phyloP scores from a whole-genome alignment of 2,888 invertebrate species.

The Busseola fusca region DNA sequence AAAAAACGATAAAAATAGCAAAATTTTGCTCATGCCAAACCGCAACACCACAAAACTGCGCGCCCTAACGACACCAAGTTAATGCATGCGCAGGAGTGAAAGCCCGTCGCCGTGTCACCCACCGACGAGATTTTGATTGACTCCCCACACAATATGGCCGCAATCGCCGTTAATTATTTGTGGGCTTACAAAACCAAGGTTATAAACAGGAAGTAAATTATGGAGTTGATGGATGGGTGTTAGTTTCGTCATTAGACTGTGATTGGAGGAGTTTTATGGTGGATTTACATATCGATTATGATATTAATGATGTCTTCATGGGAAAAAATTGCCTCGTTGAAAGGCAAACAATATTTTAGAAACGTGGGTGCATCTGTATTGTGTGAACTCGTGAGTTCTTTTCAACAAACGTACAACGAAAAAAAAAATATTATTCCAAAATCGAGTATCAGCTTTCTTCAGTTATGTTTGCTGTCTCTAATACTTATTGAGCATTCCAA shows the following conservation, averaged over 20 bases:
- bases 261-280: conserved; percentile 32
- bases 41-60: not conserved
- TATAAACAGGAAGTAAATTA: conserved; percentile 47
- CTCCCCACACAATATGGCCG: conserved; percentile 46
- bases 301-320: conserved; percentile 3
- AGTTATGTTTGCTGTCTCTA: not conserved
- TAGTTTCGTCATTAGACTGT: conserved; percentile 40
- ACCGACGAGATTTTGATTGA: conserved; percentile 57
- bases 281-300: conserved; percentile 28
- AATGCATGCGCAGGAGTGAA: conserved; percentile 51
- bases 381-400: too few species aligned
- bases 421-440: not conserved
- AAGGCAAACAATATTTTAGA: not conserved
- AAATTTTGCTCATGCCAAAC: not conserved
- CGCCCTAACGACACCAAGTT: conserved; percentile 39
- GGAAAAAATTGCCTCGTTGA: not conserved
- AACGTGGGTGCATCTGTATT: not conserved
- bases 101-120: conserved; percentile 49
- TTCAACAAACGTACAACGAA: too few species aligned
- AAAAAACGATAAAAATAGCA: not conserved
- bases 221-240: conserved; percentile 32
- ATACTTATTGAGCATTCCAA: not conserved
- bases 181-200: conserved; percentile 46
- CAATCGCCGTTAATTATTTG: conserved; percentile 48
- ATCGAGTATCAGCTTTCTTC: not conserved